Conservation (phyloP, 2,113 vertebrate genomes). For the Eurystomus gularis region DNA sequence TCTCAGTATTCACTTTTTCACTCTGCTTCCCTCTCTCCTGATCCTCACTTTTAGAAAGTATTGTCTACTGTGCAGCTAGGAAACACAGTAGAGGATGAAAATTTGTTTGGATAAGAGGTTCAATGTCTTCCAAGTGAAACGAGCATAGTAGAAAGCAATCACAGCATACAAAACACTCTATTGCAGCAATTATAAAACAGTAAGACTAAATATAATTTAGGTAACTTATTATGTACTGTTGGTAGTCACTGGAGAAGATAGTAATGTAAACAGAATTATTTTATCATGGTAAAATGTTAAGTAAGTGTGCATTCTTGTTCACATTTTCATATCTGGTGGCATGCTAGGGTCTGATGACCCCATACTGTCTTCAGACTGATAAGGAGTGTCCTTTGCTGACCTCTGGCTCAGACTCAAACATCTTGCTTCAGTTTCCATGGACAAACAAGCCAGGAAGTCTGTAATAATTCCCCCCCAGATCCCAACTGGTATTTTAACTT, state of each 20-base stretch:
- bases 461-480: background rate
- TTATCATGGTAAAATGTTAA: background rate
- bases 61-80: background rate
- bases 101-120: background rate
- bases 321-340: background rate
- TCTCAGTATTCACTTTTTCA: background rate
- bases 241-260: background rate
- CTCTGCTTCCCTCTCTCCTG: background rate
- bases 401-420: background rate
- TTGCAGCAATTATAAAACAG: background rate
- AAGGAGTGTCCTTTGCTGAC: background rate
- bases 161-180: background rate
- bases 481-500: background rate
- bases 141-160: background rate
- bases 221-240: background rate
- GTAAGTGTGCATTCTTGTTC: background rate
- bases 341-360: background rate
- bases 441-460: background rate
- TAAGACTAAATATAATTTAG: background rate
- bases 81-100: background rate
- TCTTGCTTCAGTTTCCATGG: background rate
- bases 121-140: background rate
- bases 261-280: background rate
- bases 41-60: background rate
- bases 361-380: background rate